Evolutionary conservation across 2,888 invertebrate species (phyloP), one percentile per base, ranked within the genome.

Genomic region (Heliconius cydno): DNA sequence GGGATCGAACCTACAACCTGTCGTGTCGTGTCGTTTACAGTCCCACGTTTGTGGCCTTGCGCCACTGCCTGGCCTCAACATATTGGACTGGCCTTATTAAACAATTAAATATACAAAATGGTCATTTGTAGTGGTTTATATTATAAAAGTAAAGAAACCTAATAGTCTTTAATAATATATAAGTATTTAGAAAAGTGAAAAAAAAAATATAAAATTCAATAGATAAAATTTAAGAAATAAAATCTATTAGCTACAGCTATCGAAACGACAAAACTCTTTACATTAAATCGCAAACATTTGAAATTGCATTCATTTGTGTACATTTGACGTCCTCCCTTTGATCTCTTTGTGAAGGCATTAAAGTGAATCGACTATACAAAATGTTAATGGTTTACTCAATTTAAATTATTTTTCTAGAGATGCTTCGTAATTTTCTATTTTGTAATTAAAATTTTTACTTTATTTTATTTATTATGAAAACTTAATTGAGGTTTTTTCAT

Each of bases 311-410:
- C 68, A 68, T 73, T 79, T 74, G 74, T 79, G 75, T 75, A 78
- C 74, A 73, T 74, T 79, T 63, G 57, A 63, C 75, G 75, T 75
- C 30, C 60, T 75, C 74, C 46, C 78, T 79, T 79, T 79, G 78
- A 79, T 70, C 74, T 73, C 67, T 46, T 74, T 66, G 57, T 67
- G 75, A 68, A 79, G 34, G 68, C 78, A 79, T 79, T 79, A 79
- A 66, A 57, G 68, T 70, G 74, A 79, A 79, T 79, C 68, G 74
- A 41, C 78, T 74, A 75, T 65, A 74, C 68, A 74, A 74, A 78
- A 74, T 67, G 67, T 66, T 68, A 68, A 74, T 74, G 73, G 60
- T 74, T 73, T 57, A 25, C 52, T 73, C 73, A 41, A 41, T 65
- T 65, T 28, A 41, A 75, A 65, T 75, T 75, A 41, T 65, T 75